These are phyloP conservation scores for Dolichotis patagonum DNA, from an alignment of 2,113 vertebrate genomes.

Conservation along the genomic window DNA sequence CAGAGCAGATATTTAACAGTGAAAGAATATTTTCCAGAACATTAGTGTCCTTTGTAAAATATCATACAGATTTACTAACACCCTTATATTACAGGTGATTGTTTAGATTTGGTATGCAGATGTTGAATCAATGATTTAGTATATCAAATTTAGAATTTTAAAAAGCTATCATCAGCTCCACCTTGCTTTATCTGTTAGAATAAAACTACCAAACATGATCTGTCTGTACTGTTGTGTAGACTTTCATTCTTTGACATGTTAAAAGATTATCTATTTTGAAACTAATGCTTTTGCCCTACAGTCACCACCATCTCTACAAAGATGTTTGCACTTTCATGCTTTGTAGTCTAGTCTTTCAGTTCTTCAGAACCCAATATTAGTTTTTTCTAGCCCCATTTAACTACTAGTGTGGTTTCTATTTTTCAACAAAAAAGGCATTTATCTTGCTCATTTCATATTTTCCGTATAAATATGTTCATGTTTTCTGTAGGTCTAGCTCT, in stretches of 20 bases:
- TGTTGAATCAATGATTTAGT: neutral
- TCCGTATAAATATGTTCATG: neutral
- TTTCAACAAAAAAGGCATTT: neutral
- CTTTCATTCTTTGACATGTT: neutral
- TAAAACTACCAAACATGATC: neutral
- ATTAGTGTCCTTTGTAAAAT: neutral
- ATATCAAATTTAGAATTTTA: neutral
- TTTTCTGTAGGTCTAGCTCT: neutral
- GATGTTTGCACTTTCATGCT: neutral
- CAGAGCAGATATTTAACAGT: neutral
- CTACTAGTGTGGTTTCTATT: neutral
- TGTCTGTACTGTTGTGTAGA: neutral
- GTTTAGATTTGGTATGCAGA: neutral
- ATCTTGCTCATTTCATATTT: neutral
- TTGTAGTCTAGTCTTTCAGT: neutral
- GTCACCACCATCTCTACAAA: neutral
- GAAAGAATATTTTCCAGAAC: neutral
- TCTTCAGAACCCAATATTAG: neutral
- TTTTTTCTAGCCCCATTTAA: neutral
- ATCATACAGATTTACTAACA: neutral
- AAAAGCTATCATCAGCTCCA: neutral
- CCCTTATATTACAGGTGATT: neutral
- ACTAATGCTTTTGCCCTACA: neutral
- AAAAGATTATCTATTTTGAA: neutral
- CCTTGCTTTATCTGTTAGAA: neutral